A percentile compares a stretch with the other conserved stretches of the same genome.
Evolutionary conservation across 2,888 invertebrate genomes (phyloP).

Genomic region (Eupithecia inturbata): DNA sequence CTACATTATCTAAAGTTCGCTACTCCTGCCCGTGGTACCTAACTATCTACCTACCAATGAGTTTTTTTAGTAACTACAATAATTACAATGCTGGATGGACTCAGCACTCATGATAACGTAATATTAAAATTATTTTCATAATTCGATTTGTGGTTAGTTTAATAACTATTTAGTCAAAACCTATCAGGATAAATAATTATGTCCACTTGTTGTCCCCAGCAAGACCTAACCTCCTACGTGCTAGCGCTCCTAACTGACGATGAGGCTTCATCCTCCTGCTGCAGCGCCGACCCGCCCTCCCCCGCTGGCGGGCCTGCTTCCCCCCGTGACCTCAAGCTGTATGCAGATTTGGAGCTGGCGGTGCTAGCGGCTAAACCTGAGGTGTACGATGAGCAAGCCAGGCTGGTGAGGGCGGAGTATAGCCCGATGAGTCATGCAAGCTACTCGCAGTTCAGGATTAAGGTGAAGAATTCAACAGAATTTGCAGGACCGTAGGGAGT

Average conservation of each 20-base stretch:
- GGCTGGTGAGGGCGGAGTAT: conserved; percentile 73
- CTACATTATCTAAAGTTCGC: background rate
- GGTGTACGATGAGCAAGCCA: conserved; percentile 73
- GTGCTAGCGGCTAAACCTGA: conserved; percentile 69
- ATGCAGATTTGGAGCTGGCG: conserved; percentile 76
- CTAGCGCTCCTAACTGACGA: conserved; percentile 76
- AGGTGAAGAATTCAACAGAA: conserved; percentile 50
- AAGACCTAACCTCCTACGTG: conserved; percentile 73
- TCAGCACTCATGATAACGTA: too few relatives aligned
- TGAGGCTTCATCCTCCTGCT: conserved; percentile 61
- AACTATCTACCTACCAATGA: too few relatives aligned
- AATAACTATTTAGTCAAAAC: too few relatives aligned
- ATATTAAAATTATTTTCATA: too few relatives aligned
- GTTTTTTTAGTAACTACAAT: too few relatives aligned
- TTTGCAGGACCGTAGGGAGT: background rate
- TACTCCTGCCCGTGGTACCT: background rate
- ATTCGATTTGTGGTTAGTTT: too few relatives aligned
- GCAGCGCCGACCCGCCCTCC: conserved; percentile 33
- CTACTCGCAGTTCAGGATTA: conserved; percentile 70
- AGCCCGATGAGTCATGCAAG: conserved; percentile 59
- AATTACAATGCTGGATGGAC: too few relatives aligned
- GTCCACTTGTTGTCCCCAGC: conserved; percentile 51
- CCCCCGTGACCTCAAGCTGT: conserved; percentile 69
- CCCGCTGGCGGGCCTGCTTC: conserved; percentile 50
- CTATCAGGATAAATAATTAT: background rate